phyloP scores from a whole-genome alignment of 2,113 vertebrate species.

The Halcyon senegalensis region DNA sequence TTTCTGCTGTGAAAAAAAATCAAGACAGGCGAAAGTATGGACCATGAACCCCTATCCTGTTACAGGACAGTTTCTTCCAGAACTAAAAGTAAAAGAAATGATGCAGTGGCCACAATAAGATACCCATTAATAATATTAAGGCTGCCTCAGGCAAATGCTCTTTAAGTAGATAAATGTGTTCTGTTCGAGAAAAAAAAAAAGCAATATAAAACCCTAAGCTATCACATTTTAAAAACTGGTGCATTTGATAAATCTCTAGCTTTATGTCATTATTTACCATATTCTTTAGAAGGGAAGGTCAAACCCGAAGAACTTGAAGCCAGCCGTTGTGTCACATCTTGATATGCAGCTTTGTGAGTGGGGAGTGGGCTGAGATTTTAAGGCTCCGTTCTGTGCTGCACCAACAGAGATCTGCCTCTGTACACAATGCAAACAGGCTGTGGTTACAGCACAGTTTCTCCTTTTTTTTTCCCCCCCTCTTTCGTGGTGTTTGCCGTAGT shows the following conservation, averaged over 20 bases:
- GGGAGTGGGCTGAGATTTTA: not conserved
- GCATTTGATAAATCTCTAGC: not conserved
- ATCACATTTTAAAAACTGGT: not conserved
- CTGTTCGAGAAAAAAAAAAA: not conserved
- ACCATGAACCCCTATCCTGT: not conserved
- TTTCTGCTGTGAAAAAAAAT: not conserved
- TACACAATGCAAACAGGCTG: not conserved
- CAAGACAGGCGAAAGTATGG: not conserved
- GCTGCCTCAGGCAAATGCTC: not conserved
- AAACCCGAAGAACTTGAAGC: not conserved
- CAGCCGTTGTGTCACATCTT: not conserved
- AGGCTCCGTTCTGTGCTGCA: not conserved
- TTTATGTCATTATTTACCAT: conserved; percentile 1
- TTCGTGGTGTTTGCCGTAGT: not conserved
- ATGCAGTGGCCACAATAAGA: not conserved
- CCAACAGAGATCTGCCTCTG: not conserved
- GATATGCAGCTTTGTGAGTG: not conserved
- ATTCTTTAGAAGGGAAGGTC: not conserved
- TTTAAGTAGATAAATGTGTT: not conserved
- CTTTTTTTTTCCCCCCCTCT: not conserved
- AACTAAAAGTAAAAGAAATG: not conserved
- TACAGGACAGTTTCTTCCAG: not conserved
- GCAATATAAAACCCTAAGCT: not conserved
- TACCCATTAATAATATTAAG: not conserved
- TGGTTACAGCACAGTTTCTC: not conserved